phyloP scores from a whole-genome alignment of 2,113 vertebrate species.

The Ammodytes marinus region DNA sequence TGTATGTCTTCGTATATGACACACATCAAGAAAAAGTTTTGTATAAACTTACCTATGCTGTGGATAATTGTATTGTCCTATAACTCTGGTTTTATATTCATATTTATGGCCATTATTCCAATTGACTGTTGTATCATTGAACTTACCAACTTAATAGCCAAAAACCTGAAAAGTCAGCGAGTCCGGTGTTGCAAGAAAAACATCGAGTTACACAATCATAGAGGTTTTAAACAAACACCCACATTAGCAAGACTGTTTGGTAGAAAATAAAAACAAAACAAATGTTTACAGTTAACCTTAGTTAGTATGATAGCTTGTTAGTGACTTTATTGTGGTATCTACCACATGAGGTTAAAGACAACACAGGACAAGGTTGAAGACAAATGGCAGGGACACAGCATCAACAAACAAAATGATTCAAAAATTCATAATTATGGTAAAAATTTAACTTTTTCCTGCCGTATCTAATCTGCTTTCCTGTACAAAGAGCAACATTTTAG shows the following conservation, averaged over 20 bases:
- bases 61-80: neutral
- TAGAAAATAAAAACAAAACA: neutral
- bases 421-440: neutral
- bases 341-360: neutral
- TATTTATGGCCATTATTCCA: neutral
- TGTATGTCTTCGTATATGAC: neutral
- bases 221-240: conserved; percentile 10
- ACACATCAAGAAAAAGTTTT: neutral
- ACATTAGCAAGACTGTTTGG: neutral
- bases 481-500: neutral
- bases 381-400: neutral
- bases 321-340: neutral
- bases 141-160: neutral
- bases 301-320: neutral
- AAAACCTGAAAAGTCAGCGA: neutral
- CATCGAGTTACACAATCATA: neutral
- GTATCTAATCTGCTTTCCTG: neutral
- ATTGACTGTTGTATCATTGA: neutral
- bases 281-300: neutral
- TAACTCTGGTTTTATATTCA: neutral
- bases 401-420: neutral
- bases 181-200: neutral
- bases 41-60: neutral
- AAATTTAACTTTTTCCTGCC: neutral
- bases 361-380: neutral